Percentiles rank a stretch among this genome's conserved stretches.
Evolutionary conservation across 2,797 vertebrate genomes (phyloP).

Genomic region (Cygnus olor): DNA sequence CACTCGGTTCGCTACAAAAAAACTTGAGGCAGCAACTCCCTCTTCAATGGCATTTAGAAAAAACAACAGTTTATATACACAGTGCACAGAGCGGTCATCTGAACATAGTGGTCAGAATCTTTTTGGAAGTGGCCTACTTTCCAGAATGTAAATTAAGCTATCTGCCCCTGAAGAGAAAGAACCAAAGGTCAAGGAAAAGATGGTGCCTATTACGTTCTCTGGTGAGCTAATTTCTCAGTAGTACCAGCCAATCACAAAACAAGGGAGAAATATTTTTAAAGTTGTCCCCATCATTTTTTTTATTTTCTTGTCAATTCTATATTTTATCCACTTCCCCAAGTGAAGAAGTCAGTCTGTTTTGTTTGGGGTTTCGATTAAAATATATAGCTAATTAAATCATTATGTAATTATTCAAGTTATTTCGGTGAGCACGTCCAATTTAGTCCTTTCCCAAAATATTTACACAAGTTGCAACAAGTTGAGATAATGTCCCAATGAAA

Average conservation of each 20-base stretch:
- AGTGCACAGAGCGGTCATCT: neutral
- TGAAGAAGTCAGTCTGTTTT: neutral
- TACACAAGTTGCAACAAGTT: neutral
- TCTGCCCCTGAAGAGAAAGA: neutral
- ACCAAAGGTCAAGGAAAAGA: neutral
- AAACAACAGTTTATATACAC: neutral
- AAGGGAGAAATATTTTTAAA: neutral
- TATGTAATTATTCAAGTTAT: neutral
- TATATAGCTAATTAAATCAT: neutral
- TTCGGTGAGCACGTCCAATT: neutral
- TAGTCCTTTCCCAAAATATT: neutral
- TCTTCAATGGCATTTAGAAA: neutral
- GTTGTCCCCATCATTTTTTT: neutral
- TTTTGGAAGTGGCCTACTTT: neutral
- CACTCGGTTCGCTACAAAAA: neutral
- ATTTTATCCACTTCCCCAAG: neutral
- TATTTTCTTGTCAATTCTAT: neutral
- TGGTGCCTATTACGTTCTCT: neutral
- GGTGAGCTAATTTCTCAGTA: neutral
- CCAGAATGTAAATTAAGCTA: neutral
- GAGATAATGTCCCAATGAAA: neutral
- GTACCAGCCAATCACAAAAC: neutral
- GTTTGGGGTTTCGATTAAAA: neutral
- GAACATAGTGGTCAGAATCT: neutral
- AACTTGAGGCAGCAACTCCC: neutral